Evolutionary conservation across 2,113 vertebrate species (phyloP).

Genomic region (Bungarus multicinctus): DNA sequence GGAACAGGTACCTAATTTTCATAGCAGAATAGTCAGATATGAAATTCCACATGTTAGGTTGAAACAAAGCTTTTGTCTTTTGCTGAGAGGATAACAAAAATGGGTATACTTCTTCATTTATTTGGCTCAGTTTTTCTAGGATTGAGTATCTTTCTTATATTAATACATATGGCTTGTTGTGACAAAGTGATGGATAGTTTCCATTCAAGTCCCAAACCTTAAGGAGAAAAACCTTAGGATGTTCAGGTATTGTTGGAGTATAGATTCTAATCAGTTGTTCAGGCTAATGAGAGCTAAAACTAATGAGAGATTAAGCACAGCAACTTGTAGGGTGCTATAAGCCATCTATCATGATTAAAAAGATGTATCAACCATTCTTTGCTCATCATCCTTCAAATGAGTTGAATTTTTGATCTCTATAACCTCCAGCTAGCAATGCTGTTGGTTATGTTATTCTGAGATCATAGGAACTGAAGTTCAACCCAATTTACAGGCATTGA

Average conservation of each 20-base stretch:
- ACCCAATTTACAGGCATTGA: background rate
- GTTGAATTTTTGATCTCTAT: background rate
- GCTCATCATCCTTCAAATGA: background rate
- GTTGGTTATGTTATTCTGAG: background rate
- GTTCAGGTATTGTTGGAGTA: background rate
- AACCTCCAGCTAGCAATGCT: background rate
- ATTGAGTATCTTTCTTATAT: background rate
- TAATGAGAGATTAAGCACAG: background rate
- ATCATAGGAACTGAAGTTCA: background rate
- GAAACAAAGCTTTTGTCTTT: background rate
- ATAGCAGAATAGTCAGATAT: background rate
- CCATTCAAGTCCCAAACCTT: background rate
- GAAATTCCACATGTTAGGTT: background rate
- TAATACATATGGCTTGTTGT: background rate
- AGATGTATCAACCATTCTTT: background rate
- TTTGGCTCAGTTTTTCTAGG: background rate
- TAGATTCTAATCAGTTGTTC: background rate
- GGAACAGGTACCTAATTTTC: background rate
- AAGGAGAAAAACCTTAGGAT: background rate
- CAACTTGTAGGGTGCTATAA: background rate
- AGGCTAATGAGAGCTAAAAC: background rate
- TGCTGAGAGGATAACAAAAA: background rate
- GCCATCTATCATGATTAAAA: background rate
- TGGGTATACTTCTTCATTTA: too few species aligned
- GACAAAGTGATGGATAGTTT: background rate